phyloP scores from a whole-genome alignment of 2,888 invertebrate species.

The Epistrophella euchroma region DNA sequence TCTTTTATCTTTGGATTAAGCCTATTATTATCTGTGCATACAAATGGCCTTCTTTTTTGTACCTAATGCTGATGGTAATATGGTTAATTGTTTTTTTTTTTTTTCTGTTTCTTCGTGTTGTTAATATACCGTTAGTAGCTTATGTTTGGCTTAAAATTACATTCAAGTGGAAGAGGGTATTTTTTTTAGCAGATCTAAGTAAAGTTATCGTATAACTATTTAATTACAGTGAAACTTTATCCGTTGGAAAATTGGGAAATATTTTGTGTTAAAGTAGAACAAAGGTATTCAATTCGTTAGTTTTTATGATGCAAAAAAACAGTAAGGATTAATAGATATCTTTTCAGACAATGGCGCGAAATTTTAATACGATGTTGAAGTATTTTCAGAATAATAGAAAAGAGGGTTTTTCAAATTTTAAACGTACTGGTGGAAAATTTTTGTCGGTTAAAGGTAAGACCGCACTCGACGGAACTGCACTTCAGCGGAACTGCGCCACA shows the following conservation, averaged over 20 bases:
- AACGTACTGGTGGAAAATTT: no score
- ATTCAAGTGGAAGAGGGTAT: conserved; percentile 17
- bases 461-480: no score
- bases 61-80: conserved; percentile 44
- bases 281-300: conserved; percentile 53
- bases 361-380: no score
- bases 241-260: conserved; percentile 61
- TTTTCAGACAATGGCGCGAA: no score
- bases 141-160: conserved; percentile 10
- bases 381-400: no score
- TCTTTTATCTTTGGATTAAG: conserved; percentile 44
- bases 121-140: conserved; percentile 32
- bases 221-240: conserved; percentile 66
- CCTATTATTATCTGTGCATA: conserved; percentile 9
- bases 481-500: no score
- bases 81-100: conserved; percentile 42
- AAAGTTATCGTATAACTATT: conserved; percentile 54
- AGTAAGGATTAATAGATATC: conserved; percentile 11
- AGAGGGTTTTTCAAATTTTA: no score
- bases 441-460: no score
- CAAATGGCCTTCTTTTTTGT: conserved; percentile 63
- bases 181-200: conserved; percentile 26
- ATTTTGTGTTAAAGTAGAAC: conserved; percentile 55
- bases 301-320: conserved; percentile 49
- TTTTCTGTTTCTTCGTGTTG: background rate